Conservation (phyloP, 1,140 invertebrate species). For the Brachionus rubens region DNA sequence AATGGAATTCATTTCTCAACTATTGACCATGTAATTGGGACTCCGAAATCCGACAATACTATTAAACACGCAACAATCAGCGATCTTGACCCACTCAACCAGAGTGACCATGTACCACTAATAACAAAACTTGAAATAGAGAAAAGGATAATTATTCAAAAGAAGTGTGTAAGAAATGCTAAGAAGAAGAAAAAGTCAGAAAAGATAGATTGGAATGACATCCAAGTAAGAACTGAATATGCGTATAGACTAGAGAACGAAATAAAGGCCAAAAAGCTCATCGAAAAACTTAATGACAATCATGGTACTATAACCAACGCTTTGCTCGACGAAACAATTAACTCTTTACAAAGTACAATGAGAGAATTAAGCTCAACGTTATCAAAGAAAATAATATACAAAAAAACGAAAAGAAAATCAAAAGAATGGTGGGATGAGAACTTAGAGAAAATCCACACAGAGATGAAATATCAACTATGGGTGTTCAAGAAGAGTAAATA, state of each 20-base stretch:
- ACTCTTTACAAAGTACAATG: not conserved
- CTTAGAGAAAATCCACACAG: not conserved
- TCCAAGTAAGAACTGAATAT: not conserved
- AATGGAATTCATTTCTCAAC: not conserved
- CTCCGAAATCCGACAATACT: not conserved
- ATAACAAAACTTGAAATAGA: not conserved
- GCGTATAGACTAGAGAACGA: not conserved
- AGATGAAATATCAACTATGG: slow-evolving; percentile 37
- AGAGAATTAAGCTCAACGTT: not conserved
- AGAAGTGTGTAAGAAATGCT: not conserved
- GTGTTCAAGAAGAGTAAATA: slow-evolving; percentile 16
- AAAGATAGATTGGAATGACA: slow-evolving; percentile 25
- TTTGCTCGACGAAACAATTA: not conserved
- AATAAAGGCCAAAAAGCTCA: not conserved
- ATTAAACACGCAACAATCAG: not conserved
- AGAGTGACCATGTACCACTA: not conserved
- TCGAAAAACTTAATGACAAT: not conserved
- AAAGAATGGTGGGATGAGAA: slow-evolving; percentile 25
- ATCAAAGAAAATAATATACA: not conserved
- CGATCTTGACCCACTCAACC: not conserved
- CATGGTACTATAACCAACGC: not conserved
- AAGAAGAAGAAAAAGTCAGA: not conserved
- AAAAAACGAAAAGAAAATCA: not conserved
- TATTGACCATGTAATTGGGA: not conserved
- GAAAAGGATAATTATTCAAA: not conserved